A percentile compares a stretch with the other conserved stretches of the same genome.
Evolutionary conservation across 2,797 vertebrate genomes (phyloP).

Genomic region (Pseudopleuronectes americanus): DNA sequence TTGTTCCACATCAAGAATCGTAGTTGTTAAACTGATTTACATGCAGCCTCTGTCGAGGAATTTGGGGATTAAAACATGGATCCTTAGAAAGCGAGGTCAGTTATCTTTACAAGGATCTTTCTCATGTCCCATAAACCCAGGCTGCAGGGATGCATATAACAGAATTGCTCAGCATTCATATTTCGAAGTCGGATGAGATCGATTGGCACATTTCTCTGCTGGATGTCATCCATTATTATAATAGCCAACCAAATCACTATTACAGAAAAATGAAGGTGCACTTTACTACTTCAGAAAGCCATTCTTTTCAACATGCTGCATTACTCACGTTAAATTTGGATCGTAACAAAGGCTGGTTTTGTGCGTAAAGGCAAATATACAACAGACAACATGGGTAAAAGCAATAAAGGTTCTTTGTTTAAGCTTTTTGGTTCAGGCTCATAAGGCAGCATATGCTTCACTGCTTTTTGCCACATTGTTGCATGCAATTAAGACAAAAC

Average conservation of each 20-base stretch:
- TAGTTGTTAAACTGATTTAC: conserved; percentile 10
- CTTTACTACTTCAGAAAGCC: conserved; percentile 66
- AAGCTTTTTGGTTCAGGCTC: conserved; percentile 19
- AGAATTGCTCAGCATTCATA: conserved; percentile 40
- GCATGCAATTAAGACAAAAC: conserved; percentile 43
- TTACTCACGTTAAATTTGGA: conserved; percentile 51
- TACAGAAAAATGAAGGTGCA: conserved; percentile 61
- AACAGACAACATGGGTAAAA: conserved; percentile 25
- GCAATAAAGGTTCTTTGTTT: neutral
- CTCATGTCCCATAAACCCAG: conserved; percentile 33
- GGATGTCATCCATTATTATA: conserved; percentile 70
- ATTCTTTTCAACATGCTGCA: conserved; percentile 43
- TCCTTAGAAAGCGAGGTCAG: conserved; percentile 26
- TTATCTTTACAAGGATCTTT: conserved; percentile 37
- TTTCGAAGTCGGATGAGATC: conserved; percentile 60
- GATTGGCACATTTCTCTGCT: conserved; percentile 63
- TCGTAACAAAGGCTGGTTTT: conserved; percentile 19
- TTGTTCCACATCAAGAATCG: neutral
- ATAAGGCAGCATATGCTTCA: conserved; percentile 25
- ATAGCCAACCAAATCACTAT: conserved; percentile 63
- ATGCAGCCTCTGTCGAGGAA: neutral
- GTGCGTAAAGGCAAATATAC: conserved; percentile 25
- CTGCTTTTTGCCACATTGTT: conserved; percentile 24
- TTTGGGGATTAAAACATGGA: conserved; percentile 13
- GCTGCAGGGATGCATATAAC: conserved; percentile 49